Percentiles rank a stretch among this genome's conserved stretches.
Conservation (phyloP, 1,140 invertebrate species). For the Rhysida immarginata region DNA sequence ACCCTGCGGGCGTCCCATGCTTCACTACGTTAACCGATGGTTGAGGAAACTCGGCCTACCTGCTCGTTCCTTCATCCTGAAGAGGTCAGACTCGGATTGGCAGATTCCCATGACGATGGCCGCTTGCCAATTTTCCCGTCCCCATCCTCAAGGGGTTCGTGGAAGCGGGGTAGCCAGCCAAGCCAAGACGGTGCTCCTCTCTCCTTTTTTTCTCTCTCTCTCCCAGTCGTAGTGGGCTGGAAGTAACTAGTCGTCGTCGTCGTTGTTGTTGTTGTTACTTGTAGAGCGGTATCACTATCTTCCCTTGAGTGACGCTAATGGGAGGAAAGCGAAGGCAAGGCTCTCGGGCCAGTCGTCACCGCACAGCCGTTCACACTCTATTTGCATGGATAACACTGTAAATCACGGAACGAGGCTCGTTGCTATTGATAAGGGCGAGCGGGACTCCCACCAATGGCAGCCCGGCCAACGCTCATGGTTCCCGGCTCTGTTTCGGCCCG, state of each 20-base stretch:
- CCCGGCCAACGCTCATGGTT: background rate
- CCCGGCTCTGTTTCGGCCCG: background rate
- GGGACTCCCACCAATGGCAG: background rate
- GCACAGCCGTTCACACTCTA: slow-evolving; percentile 1
- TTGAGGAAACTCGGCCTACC: background rate
- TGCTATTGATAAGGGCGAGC: background rate
- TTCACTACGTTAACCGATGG: too few species aligned
- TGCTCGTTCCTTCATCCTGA: background rate
- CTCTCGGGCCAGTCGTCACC: too few species aligned
- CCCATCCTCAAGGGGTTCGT: background rate
- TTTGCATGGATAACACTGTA: slow-evolving; percentile 3
- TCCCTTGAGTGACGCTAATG: background rate
- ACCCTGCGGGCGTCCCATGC: too few species aligned
- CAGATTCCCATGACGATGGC: background rate
- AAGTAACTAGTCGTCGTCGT: background rate
- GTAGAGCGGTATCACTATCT: background rate
- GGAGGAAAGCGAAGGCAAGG: too few species aligned
- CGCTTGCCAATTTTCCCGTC: background rate
- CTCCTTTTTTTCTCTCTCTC: background rate
- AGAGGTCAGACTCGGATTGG: background rate
- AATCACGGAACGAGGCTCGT: background rate
- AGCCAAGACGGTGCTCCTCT: too few species aligned
- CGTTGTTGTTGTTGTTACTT: background rate
- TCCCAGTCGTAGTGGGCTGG: background rate
- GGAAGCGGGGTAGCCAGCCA: too few species aligned